Percentiles rank a stretch among this genome's conserved stretches.
Conservation (phyloP, 1,140 invertebrate species). For the Penaeus japonicus region DNA sequence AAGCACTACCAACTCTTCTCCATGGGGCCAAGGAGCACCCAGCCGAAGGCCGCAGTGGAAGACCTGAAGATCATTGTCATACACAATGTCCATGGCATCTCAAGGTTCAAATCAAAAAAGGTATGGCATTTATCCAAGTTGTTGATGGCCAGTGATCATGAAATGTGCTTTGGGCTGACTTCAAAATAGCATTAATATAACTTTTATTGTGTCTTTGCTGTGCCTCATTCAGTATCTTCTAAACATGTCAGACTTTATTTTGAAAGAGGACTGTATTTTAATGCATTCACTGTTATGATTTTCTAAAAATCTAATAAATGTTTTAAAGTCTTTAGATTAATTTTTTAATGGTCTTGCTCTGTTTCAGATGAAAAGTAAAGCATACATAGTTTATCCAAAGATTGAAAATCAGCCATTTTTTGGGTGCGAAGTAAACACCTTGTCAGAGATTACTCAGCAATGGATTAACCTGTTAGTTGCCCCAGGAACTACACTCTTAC, state of each 20-base stretch:
- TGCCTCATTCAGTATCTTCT: no score
- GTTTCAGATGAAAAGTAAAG: constrained; percentile 11
- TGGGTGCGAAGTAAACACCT: constrained; percentile 55
- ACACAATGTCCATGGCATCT: constrained; percentile 50
- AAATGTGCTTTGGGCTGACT: neutral
- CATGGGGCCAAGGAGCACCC: neutral
- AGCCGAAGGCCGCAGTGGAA: neutral
- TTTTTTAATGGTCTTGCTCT: neutral
- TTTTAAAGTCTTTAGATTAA: neutral
- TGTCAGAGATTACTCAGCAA: constrained; percentile 53
- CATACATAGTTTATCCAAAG: constrained; percentile 48
- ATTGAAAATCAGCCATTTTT: constrained; percentile 56
- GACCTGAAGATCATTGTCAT: constrained; percentile 17
- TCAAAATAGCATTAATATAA: neutral
- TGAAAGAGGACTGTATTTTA: no score
- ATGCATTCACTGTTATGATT: no score
- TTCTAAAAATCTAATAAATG: no score
- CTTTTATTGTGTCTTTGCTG: no score
- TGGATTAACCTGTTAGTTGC: constrained; percentile 48
- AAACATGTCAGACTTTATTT: no score
- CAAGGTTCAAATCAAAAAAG: constrained; percentile 26
- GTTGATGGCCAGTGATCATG: neutral
- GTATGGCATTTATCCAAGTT: neutral
- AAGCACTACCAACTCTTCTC: constrained; percentile 51
- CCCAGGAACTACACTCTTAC: constrained; percentile 50